phyloP scores from a whole-genome alignment of 2,113 vertebrate genomes.

The Hucho hucho region DNA sequence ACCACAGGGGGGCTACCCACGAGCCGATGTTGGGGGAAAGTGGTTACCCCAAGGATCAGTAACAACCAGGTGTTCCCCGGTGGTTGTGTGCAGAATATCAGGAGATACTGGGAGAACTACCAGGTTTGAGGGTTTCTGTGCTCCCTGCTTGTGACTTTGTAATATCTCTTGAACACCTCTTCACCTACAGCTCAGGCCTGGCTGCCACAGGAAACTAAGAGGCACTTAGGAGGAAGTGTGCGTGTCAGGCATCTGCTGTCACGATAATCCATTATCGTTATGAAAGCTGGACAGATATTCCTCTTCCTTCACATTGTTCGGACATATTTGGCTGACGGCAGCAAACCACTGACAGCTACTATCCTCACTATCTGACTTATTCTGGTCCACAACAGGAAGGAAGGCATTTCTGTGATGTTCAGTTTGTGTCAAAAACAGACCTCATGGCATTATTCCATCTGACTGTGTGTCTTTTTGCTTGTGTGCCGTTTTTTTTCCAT shows the following conservation, averaged over 20 bases:
- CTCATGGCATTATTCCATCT: constrained; percentile 11
- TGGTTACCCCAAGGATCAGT: too few relatives aligned
- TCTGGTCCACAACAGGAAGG: constrained; percentile 53
- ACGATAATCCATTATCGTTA: not conserved
- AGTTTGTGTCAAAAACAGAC: constrained; percentile 43
- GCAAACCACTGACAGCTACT: constrained; percentile 41
- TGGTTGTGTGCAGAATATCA: not conserved
- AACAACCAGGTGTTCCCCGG: not conserved
- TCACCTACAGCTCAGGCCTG: not conserved
- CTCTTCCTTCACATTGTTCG: constrained; percentile 49
- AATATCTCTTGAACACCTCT: not conserved
- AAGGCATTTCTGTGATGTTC: constrained; percentile 33
- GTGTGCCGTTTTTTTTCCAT: constrained; percentile 12
- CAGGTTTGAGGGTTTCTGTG: not conserved
- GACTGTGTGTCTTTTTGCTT: constrained; percentile 14
- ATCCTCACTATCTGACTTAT: constrained; percentile 38
- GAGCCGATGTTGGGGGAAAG: too few relatives aligned
- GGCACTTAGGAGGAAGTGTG: not conserved
- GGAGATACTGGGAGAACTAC: not conserved
- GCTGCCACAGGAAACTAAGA: not conserved
- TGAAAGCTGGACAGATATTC: constrained; percentile 48
- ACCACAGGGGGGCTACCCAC: too few relatives aligned
- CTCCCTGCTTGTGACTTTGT: not conserved
- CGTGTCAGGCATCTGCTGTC: not conserved
- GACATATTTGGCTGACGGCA: constrained; percentile 15